Conservation (phyloP, 2,797 vertebrate genomes). For the Melanotaenia nigrans region DNA sequence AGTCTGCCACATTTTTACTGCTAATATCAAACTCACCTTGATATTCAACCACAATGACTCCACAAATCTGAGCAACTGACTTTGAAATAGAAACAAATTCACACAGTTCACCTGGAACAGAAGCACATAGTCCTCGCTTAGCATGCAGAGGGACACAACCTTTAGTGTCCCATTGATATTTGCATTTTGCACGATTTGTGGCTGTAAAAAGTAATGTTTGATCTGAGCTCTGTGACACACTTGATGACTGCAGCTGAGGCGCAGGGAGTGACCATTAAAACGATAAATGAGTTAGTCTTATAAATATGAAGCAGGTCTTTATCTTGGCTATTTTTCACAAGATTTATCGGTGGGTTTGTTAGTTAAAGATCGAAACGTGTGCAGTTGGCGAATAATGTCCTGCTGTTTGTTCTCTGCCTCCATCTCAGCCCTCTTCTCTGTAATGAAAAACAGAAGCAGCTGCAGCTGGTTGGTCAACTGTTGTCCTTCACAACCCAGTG, state of each 20-base stretch:
- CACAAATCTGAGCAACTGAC: slow-evolving; percentile 13
- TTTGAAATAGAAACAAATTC: slow-evolving; percentile 34
- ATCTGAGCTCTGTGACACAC: not conserved
- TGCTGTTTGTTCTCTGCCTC: slow-evolving; percentile 1
- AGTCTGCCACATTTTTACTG: slow-evolving; percentile 1
- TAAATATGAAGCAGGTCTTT: slow-evolving; percentile 17
- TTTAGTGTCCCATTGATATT: slow-evolving; percentile 29
- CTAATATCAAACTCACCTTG: not conserved
- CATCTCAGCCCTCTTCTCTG: not conserved
- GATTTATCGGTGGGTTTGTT: slow-evolving; percentile 10
- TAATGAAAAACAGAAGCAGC: slow-evolving; percentile 72
- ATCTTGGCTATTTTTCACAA: slow-evolving; percentile 9
- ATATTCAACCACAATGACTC: not conserved
- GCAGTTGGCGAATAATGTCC: slow-evolving; percentile 19
- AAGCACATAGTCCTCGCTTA: not conserved
- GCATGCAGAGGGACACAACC: slow-evolving; percentile 11
- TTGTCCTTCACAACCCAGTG: slow-evolving; percentile 88
- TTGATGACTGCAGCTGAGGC: not conserved
- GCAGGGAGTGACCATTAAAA: slow-evolving; percentile 20
- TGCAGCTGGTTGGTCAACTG: slow-evolving; percentile 70
- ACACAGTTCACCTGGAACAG: not conserved
- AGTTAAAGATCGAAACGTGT: slow-evolving; percentile 21
- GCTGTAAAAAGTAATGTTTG: slow-evolving; percentile 31
- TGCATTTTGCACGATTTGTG: slow-evolving; percentile 38
- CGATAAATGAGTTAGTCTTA: slow-evolving; percentile 6